Evolutionary conservation across 1,140 invertebrate genomes (phyloP), one percentile per base, ranked within the genome.

Genomic region (Diprion similis): DNA sequence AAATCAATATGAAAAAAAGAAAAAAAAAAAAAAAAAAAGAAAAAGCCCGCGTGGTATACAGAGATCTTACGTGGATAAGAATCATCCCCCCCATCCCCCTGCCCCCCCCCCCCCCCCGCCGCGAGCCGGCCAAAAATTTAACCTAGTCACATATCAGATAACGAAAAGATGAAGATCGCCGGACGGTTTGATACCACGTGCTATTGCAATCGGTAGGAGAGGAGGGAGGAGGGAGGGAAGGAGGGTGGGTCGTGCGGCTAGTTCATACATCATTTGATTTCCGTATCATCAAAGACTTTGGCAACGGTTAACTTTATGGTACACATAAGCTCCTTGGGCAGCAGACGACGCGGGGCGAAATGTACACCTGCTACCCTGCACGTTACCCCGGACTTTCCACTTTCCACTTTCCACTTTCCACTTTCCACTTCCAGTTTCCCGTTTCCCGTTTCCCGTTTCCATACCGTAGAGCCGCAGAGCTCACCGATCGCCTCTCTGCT

Each of bases 121-220:
- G 48, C 11, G 24, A 67, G 10, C 17, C 66, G 10, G 17, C 11
- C 0, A 68, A 45, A 68, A 0, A 68, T 4, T 0, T 11, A 19
- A 68, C 8, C 10, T 11, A 68, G 66, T 11, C 7, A 15, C 7
- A 68, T 6, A 68, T 7, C 0, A 68, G 66, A 68, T 7, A 11
- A 68, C 18, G 66, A 13, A 19, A 8, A 17, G 6, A 8, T 11
- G 18, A 69, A 67, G 73, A 70, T 46, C n/a, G 19, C 45, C 47
- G 17, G 46, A 46, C 73, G 70, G 70, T 75, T 75, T 71, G 70
- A 75, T 75, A 75, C 73, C 73, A 75, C 73, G 73, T 75, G 73
- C 6, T 37, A 37, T 37, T 4, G 24, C 51, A 15, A 15, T 70
- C 73, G 73, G 73, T 19, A 51, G 47, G 15, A 48, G 59, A 71